A percentile compares a stretch with the other conserved stretches of the same genome.
Conservation (phyloP, 2,113 vertebrate species). For the Myotis davidii region DNA sequence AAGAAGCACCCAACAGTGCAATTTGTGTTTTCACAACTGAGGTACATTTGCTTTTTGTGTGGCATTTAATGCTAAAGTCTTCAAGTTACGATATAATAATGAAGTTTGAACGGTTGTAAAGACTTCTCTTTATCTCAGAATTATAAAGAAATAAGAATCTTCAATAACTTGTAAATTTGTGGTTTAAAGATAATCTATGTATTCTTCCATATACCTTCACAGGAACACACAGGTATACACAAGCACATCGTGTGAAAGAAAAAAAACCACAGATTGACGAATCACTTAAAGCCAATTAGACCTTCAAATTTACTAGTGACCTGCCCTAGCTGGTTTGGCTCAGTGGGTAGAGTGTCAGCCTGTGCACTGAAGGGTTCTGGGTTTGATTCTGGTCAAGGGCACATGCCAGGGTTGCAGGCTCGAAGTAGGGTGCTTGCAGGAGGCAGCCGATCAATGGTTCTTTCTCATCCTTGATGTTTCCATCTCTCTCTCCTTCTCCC, state of each 20-base stretch:
- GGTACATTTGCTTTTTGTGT: slow-evolving; percentile 22
- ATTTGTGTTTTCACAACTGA: not conserved
- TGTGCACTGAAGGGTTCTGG: too few relatives aligned
- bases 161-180: not conserved
- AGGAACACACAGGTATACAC: not conserved
- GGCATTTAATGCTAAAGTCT: slow-evolving; percentile 25
- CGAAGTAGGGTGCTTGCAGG: too few relatives aligned
- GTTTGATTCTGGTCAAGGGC: too few relatives aligned
- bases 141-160: not conserved
- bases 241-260: not conserved
- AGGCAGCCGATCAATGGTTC: too few relatives aligned
- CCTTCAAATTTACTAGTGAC: not conserved
- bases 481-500: too few relatives aligned
- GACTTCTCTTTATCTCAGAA: not conserved
- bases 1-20: not conserved
- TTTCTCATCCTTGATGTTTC: too few relatives aligned
- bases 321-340: too few relatives aligned
- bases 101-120: not conserved
- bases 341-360: too few relatives aligned
- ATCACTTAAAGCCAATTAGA: not conserved
- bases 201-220: too few relatives aligned
- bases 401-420: too few relatives aligned
- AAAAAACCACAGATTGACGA: not conserved
- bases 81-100: not conserved
- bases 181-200: not conserved